phyloP scores from a whole-genome alignment of 2,113 vertebrate genomes.

The Toxotes chatareus region DNA sequence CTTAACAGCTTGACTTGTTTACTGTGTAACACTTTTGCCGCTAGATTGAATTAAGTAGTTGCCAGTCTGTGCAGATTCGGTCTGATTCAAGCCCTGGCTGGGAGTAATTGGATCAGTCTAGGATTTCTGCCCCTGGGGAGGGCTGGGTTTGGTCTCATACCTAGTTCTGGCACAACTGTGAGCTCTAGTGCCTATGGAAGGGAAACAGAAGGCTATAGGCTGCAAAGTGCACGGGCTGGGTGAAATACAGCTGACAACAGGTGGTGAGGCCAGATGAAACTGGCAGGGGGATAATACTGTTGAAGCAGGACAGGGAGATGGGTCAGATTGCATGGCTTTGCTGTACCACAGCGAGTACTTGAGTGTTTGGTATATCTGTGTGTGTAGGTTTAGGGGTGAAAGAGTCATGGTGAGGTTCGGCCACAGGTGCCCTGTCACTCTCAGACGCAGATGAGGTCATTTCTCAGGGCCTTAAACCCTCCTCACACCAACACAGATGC shows the following conservation, averaged over 20 bases:
- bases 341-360: slow-evolving; percentile 31
- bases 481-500: slow-evolving; percentile 9
- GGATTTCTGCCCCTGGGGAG: slow-evolving; percentile 48
- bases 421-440: slow-evolving; percentile 70
- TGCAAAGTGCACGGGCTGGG: slow-evolving; percentile 30
- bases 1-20: slow-evolving; percentile 58
- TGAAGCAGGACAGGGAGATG: slow-evolving; percentile 52
- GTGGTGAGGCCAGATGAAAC: slow-evolving; percentile 79
- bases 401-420: slow-evolving; percentile 40
- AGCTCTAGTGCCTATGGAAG: slow-evolving; percentile 49
- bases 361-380: slow-evolving; percentile 30
- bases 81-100: slow-evolving; percentile 42
- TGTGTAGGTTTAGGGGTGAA: slow-evolving; percentile 43
- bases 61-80: slow-evolving; percentile 25
- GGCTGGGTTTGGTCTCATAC: slow-evolving; percentile 35
- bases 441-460: slow-evolving; percentile 45
- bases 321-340: slow-evolving; percentile 70
- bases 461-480: slow-evolving; percentile 50
- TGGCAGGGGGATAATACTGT: slow-evolving; percentile 59
- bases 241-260: slow-evolving; percentile 78
- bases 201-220: slow-evolving; percentile 48
- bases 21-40: slow-evolving; percentile 45
- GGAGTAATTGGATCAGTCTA: slow-evolving; percentile 63
- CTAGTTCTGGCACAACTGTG: slow-evolving; percentile 49
- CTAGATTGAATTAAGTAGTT: slow-evolving; percentile 52